Evolutionary conservation across 2,888 invertebrate genomes (phyloP).

Genomic region (Lepidochrysops patricia): DNA sequence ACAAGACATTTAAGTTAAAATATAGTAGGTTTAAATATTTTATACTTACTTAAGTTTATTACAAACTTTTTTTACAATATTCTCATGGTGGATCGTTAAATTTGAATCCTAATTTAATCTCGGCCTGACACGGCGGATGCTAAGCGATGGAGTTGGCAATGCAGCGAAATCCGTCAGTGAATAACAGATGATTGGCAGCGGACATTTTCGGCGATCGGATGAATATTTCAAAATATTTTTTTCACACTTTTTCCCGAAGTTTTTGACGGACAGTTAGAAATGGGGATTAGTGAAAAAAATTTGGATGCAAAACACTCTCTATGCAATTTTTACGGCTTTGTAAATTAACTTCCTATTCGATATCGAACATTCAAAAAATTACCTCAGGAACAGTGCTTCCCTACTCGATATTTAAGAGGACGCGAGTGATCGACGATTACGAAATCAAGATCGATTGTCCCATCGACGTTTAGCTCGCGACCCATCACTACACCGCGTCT

Average conservation of each 20-base stretch:
- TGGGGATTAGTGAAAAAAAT: background rate
- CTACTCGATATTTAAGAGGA: background rate
- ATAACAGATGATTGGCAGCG: constrained; percentile 10
- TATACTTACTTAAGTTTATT: no score
- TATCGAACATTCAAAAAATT: no score
- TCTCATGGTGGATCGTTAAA: background rate
- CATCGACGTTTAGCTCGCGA: background rate
- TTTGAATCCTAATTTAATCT: constrained; percentile 1
- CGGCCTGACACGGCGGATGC: background rate
- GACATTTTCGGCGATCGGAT: background rate
- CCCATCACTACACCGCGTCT: constrained; percentile 8
- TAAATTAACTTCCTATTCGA: no score
- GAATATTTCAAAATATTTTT: background rate
- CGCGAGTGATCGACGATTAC: background rate
- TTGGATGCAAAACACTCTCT: background rate
- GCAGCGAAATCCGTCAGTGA: constrained; percentile 6
- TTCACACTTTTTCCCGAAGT: background rate
- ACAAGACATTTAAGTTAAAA: background rate
- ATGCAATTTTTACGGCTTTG: background rate
- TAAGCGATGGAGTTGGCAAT: background rate
- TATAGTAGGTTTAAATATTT: background rate
- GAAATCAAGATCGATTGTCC: background rate
- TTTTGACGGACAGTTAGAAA: background rate
- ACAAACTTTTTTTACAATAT: background rate
- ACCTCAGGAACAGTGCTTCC: no score